Evolutionary conservation across 1,140 invertebrate species (phyloP), one percentile per base, ranked within the genome.

Genomic region (Tetramorium simillimum): DNA sequence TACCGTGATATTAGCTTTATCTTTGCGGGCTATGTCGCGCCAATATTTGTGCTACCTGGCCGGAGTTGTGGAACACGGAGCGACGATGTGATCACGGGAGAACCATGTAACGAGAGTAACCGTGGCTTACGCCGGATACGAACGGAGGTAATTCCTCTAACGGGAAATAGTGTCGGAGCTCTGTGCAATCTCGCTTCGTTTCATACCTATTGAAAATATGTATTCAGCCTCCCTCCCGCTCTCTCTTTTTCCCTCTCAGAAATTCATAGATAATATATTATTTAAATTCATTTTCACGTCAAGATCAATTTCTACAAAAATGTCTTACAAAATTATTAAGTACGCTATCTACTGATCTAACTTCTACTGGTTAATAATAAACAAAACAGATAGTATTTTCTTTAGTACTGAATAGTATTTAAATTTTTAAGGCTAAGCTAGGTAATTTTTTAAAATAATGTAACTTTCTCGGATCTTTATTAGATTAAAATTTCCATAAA

Each of bases 21-120:
- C 21, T 72, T 65, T 60, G 51, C 53, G 46, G 69, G 33, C 43
- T 84, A 60, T 14, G 40, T 75, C 53, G 24, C 53, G 28, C 40
- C 69, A 84, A 84, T 84, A 75, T 84, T 84, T 84, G 69, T 60
- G 43, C 51, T 81, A 81, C 65, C 53, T 75, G 69, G 80, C 43
- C n/a, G 40, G 40, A 46, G 40, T 72, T 73, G 37, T 82, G 67
- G 12, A 84, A 84, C 24, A 84, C 40, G 33, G 18, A 24, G 18
- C 37, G 67, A 60, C 80, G 69, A 84, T 28, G 80, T 84, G 53
- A 78, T 76, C 37, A 86, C 72, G 58, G 33, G 78, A 60, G 51
- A 72, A 21, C 18, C 69, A 12, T 82, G 51, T 84, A 84, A 84
- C 80, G 51, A 75, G 56, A 58, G 69, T 84, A 73, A 75, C 18